Base-by-base conservation (phyloP, 2,888 invertebrate species). In the Drosophila parthenogenetica region DNA sequence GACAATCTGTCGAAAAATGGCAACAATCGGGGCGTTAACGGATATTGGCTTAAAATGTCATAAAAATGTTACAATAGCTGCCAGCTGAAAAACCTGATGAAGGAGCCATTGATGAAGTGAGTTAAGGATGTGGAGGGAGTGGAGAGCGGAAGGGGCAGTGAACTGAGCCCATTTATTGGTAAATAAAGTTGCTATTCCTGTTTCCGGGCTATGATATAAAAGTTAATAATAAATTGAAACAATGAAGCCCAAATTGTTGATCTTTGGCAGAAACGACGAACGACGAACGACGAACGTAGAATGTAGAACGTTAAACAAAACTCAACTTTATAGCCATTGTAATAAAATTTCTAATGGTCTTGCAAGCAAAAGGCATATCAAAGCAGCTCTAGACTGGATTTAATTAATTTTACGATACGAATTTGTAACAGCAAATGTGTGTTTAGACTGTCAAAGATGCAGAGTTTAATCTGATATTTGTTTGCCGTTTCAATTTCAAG, bases 151-250 rank as follows among this genome's bases (percentile, higher is more conserved):
- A 22, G 14, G 25, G 37, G n/a, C 45, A 29, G n/a, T 2, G 1
- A 13, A 13, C 35, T 35, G 32, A 16, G 40, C 67, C 50, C 73
- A 86, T 85, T 86, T 87, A 85, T 85, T 88, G 87, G 89, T 88
- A 83, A 88, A 88, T 88, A 84, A 84, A 83, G 73, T 83, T 75
- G 55, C 76, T 46, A 53, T 68, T 64, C 35, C 54, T 16, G 37
- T 46, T 45, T 57, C 37, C 54, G 35, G 57, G 59, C 46, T 57
- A 68, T 74, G 62, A 76, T 62, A 81, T 83, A 77, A 86, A 88
- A 85, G 76, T 88, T 81, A 76, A 85, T 85, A 88, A 86, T 86
- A 85, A 86, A 88, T 85, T 83, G 87, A 88, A 86, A 83, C 84
- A 85, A 83, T 87, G 87, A 67, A 73, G 87, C 79, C 57, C 51